Evolutionary conservation across 2,888 invertebrate species (phyloP), one percentile per base, ranked within the genome.

Genomic region (Acheta domesticus): DNA sequence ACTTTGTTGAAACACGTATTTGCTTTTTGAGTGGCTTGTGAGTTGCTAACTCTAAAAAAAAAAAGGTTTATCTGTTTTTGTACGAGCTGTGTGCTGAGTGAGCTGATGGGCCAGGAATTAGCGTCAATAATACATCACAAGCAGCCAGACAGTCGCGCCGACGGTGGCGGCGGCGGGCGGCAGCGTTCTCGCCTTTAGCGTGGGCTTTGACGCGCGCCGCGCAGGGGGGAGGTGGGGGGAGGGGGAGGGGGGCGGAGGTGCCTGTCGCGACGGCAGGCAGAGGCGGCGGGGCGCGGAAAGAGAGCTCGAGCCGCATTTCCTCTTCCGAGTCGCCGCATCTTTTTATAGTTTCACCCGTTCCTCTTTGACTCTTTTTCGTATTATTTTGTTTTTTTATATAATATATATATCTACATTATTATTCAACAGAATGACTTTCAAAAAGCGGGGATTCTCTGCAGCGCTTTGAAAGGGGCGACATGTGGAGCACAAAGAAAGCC

Each of bases 51-150:
- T 77, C 48, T 21, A 77, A 49, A 48, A 48, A n/a, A n/a, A n/a
- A n/a, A 77, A 80, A 75, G 36, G 11, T 23, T 23, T 23, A 75
- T 23, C 20, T 23, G 36, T 23, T 14, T 75, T n/a, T 75, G 21
- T 23, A 49, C 48, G 76, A 48, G 76, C 49, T 23, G n/a, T 21
- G 23, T 75, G 21, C 75, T n/a, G 76, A 76, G 76, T 76, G 77
- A 48, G 75, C 76, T 80, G 80, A 79, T 78, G 80, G 81, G 73
- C 74, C 77, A 75, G 79, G 79, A 81, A 81, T 81, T 81, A 80
- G 80, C 77, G 79, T 80, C 79, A 80, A 81, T 81, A 80, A 80
- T 79, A 79, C 80, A 80, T 81, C 80, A 81, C 80, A 80, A 73
- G 78, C 78, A 14, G n/a, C 80, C 80, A 80, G 74, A 77, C 78